Evolutionary conservation across 2,113 vertebrate species (phyloP), one percentile per base, ranked within the genome.

Genomic region (Salvelinus alpinus): DNA sequence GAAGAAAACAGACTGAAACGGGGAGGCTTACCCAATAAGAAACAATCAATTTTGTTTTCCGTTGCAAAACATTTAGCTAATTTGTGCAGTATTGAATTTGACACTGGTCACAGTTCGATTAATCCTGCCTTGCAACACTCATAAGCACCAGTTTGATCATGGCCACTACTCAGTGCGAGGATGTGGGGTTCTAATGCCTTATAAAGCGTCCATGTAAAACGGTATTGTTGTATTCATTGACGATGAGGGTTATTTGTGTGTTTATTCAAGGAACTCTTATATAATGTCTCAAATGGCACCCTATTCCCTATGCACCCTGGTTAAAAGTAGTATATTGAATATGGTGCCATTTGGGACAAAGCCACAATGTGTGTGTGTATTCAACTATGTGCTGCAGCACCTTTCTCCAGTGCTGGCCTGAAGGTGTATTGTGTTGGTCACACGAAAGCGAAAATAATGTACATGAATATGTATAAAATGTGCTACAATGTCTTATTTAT

Each of bases 401-500:
- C 2, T 44, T 51, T 71, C 12, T 71, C 48, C 47, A 44, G 22
- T 54, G 51, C 4, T 54, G 51, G 51, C 14, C 13, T 18, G 51
- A 54, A 54, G 14, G 22, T 76, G 9, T 11, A 44, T 44, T 44
- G 38, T 44, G 6, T 57, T 54, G 62, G 60, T 65, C 48, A 47
- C 64, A 27, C 16, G 11, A 25, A 44, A 34, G 27, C 34, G 60
- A 27, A 14, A 51, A 2, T 18, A 54, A 54, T 54, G 8, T 74
- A 24, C 65, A 65, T 38, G 60, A 73, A 69, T 44, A 38, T 9
- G 38, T 38, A 38, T 38, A 38, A 9, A 38, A 38, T 38, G 8
- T 38, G 6, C 38, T 38, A 38, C 8, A 38, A 38, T 67, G 75
- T 81, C 82, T 88, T 88, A 88, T 87, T 81, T 86, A 82, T 44